phyloP scores from a whole-genome alignment of 2,113 vertebrate species.

The Fukomys damarensis region DNA sequence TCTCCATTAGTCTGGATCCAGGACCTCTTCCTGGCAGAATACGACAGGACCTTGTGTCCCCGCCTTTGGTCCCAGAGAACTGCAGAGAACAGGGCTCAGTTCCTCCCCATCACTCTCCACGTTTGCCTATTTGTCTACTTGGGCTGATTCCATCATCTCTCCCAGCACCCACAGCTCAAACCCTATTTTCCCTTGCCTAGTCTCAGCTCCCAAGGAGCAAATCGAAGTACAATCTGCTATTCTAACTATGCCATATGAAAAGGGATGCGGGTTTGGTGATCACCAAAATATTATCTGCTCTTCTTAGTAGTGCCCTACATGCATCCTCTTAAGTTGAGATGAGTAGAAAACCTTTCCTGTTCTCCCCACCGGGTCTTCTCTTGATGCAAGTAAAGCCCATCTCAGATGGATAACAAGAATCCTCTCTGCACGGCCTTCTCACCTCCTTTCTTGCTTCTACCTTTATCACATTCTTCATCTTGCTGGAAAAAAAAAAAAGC shows the following conservation, averaged over 20 bases:
- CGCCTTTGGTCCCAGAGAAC: not conserved
- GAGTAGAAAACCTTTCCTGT: not conserved
- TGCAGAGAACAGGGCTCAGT: not conserved
- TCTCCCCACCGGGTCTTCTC: not conserved
- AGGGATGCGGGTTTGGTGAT: not conserved
- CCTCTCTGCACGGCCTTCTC: not conserved
- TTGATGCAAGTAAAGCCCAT: not conserved
- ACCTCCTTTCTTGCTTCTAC: not conserved
- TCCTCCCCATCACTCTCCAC: not conserved
- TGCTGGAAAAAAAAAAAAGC: not conserved
- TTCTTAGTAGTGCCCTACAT: not conserved
- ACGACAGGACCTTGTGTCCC: accelerated
- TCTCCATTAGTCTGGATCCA: not conserved
- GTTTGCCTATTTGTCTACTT: not conserved
- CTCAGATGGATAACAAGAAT: not conserved
- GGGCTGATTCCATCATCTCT: not conserved
- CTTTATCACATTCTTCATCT: not conserved
- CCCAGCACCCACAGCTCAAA: not conserved
- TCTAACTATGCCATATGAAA: not conserved
- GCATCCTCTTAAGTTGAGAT: not conserved
- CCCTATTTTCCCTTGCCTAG: not conserved
- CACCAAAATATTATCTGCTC: not conserved
- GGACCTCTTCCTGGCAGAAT: not conserved
- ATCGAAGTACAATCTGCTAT: not conserved
- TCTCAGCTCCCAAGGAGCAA: not conserved